Base-by-base conservation (phyloP, 2,113 vertebrate genomes). In the Albula glossodonta region DNA sequence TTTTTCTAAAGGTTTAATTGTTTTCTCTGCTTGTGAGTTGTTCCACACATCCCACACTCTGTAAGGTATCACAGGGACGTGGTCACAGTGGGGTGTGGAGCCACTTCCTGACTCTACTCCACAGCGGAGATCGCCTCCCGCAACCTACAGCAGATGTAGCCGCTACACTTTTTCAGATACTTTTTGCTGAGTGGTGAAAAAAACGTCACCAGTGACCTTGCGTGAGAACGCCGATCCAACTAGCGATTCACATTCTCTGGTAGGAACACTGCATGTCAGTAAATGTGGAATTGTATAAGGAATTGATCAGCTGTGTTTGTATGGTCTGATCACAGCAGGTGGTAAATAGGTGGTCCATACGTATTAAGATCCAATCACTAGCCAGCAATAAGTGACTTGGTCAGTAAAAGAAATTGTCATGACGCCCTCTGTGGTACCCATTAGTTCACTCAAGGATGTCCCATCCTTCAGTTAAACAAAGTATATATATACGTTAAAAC, bases 141-240 rank as follows among this genome's bases (percentile, higher is more conserved):
- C 70, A 22, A 31, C n/a, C 70, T n/a, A 74, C 70, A 74, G 70
- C 70, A 74, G 70, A 74, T 74, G 70, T 74, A 74, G 70, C 70
- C 70, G 8, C 70, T 31, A 74, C 70, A 31, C n/a, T 74, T 74
- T 74, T 31, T 12, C 53, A n/a, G 70, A 9, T 31, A 3, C n/a
- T 6, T 74, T 74, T 74, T 31, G 70, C 70, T 74, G 70, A 74
- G 70, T 74, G 7, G 70, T 10, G n/a, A 74, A 74, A 70, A 63
- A 74, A 74, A 8, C n/a, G 70, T 74, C 70, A 31, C 70, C n/a
- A 22, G 31, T 10, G 70, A 74, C 70, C 70, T 74, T 74, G n/a
- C 8, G 70, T 10, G 10, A 74, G 70, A n/a, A 74, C 70, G 31
- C 70, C 2, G 70, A 13, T 74, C 22, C n/a, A 9, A 74, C 70